These are phyloP conservation scores for Clamator glandarius DNA, from an alignment of 2,797 vertebrate species.

Conservation along the genomic window DNA sequence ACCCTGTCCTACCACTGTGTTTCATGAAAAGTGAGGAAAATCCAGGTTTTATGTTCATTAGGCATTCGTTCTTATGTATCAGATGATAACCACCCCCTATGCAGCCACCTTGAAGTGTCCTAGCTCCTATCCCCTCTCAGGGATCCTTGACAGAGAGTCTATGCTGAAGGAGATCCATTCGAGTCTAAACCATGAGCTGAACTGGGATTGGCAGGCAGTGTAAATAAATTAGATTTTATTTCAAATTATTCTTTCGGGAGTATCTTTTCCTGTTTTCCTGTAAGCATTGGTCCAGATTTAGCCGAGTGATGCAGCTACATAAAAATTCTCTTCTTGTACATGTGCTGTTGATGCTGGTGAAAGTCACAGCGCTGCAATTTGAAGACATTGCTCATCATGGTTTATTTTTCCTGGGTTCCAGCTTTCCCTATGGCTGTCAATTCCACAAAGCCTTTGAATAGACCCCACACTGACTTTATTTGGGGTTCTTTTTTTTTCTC, in stretches of 20 bases:
- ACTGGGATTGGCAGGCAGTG: neutral
- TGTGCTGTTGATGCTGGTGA: neutral
- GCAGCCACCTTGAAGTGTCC: neutral
- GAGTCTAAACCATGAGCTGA: neutral
- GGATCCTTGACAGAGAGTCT: neutral
- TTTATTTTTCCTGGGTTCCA: neutral
- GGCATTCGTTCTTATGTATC: neutral
- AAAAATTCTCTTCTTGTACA: neutral
- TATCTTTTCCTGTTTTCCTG: neutral
- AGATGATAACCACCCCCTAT: neutral
- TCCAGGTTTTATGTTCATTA: neutral
- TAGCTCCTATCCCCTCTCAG: neutral
- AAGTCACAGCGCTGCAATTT: neutral
- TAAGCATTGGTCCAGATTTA: neutral
- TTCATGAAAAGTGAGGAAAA: neutral
- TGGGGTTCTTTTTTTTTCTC: fast-evolving
- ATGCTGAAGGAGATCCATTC: neutral
- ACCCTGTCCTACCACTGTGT: neutral
- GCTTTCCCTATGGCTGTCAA: neutral
- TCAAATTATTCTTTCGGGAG: neutral
- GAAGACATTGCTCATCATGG: neutral
- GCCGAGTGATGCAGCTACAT: neutral
- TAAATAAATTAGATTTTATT: neutral
- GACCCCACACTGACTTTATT: neutral
- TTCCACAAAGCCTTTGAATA: neutral